These are phyloP conservation scores for Theristus sp. DNA, from an alignment of 2,888 invertebrate species.

Conservation along the genomic window DNA sequence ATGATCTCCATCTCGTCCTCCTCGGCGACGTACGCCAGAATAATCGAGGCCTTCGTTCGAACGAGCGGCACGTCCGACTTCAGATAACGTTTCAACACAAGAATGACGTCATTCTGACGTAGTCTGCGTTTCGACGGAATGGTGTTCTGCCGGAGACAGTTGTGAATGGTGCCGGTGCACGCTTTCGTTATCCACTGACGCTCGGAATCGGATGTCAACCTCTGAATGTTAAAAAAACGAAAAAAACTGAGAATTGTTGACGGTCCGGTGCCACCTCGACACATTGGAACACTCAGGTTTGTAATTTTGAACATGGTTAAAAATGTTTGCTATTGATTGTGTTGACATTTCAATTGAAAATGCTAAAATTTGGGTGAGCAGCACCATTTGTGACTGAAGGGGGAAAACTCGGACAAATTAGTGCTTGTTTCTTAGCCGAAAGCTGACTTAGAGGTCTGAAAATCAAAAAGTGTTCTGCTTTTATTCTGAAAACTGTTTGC, in stretches of 20 bases:
- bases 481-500: too few species aligned
- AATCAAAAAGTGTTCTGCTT: too few species aligned
- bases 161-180: neutral
- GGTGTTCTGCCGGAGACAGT: neutral
- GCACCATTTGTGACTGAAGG: too few species aligned
- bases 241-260: neutral
- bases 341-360: too few species aligned
- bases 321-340: too few species aligned
- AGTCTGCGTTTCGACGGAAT: neutral
- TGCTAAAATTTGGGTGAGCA: too few species aligned
- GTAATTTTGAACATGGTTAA: too few species aligned
- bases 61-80: neutral
- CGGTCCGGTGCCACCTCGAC: too few species aligned
- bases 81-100: neutral
- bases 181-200: neutral
- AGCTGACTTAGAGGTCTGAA: too few species aligned
- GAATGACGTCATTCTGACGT: neutral
- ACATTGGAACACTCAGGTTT: too few species aligned
- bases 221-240: neutral
- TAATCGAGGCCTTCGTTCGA: neutral
- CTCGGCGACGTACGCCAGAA: neutral
- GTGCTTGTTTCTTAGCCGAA: too few species aligned
- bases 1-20: conserved; percentile 2
- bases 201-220: neutral
- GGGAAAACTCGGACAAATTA: too few species aligned